These are phyloP conservation scores for Apocheima hispidaria DNA, from an alignment of 2,888 invertebrate species.

Conservation along the genomic window DNA sequence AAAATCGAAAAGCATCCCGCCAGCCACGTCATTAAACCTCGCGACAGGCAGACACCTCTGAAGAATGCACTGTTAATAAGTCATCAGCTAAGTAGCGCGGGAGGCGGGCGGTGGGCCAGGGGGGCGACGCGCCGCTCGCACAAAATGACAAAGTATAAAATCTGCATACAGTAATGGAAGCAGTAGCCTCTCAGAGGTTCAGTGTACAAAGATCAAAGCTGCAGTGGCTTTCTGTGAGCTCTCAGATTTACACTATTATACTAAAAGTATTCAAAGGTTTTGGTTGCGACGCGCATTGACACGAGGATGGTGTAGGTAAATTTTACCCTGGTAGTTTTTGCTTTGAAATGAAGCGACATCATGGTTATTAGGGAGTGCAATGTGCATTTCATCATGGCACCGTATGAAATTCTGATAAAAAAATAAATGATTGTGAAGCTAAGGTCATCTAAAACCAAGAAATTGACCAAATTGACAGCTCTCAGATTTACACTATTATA, in stretches of 20 bases:
- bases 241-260: slow-evolving; percentile 51
- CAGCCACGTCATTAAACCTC: slow-evolving; percentile 81
- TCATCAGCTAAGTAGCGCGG: slow-evolving; percentile 84
- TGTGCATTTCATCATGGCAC: no score
- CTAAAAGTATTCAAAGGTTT: slow-evolving; percentile 35
- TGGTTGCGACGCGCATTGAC: slow-evolving; percentile 13
- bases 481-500: slow-evolving; percentile 51
- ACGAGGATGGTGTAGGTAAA: slow-evolving; percentile 5
- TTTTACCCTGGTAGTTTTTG: slow-evolving; percentile 7
- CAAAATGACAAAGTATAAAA: slow-evolving; percentile 85
- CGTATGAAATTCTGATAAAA: no score
- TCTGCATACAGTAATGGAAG: slow-evolving; percentile 81
- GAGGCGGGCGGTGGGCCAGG: slow-evolving; percentile 46
- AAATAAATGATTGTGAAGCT: no score
- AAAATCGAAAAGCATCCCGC: slow-evolving; percentile 65
- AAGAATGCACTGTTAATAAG: slow-evolving; percentile 86
- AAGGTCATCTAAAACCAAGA: no score
- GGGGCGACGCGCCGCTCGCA: slow-evolving; percentile 61
- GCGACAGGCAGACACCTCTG: slow-evolving; percentile 83
- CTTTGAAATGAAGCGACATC: slow-evolving; percentile 7
- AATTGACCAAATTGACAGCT: no score
- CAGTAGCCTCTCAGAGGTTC: slow-evolving; percentile 77
- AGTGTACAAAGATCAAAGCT: slow-evolving; percentile 75
- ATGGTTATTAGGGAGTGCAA: background rate
- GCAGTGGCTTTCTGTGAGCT: slow-evolving; percentile 61